Evolutionary conservation across 2,888 invertebrate species (phyloP).

Genomic region (Agrenia bidenticulata): DNA sequence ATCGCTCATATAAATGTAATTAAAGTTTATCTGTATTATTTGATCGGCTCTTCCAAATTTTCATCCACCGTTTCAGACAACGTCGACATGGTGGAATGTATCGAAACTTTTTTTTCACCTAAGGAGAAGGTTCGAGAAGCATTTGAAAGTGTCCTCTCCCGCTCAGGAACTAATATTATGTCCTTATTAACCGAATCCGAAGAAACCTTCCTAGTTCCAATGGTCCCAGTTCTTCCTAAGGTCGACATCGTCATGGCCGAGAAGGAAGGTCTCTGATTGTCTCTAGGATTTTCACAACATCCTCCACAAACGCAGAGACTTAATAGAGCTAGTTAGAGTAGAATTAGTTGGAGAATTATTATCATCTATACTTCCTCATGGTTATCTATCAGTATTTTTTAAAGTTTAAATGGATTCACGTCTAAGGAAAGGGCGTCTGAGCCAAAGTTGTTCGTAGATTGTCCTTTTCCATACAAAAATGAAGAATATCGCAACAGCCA

Average conservation of each 20-base stretch:
- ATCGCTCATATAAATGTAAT: too few species aligned
- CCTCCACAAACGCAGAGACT: not conserved
- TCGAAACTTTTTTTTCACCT: not conserved
- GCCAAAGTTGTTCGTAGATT: conserved; percentile 26
- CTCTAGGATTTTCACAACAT: not conserved
- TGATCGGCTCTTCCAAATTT: too few species aligned
- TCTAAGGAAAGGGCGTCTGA: conserved; percentile 2
- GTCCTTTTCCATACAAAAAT: conserved; percentile 24
- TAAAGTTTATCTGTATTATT: too few species aligned
- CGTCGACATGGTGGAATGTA: not conserved
- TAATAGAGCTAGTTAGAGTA: not conserved
- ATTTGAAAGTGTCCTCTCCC: too few species aligned
- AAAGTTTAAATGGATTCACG: too few species aligned
- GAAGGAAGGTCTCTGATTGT: not conserved
- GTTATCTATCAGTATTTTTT: too few species aligned
- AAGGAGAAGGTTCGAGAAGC: not conserved
- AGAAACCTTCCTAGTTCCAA: not conserved
- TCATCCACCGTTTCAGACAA: not conserved
- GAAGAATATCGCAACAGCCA: conserved; percentile 28
- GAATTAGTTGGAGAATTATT: not conserved
- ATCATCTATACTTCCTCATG: too few species aligned
- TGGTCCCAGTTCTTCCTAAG: not conserved
- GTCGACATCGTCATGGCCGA: not conserved
- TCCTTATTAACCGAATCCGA: not conserved
- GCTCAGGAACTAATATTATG: too few species aligned